Conservation (phyloP, 2,797 vertebrate species). For the Champsocephalus gunnari region DNA sequence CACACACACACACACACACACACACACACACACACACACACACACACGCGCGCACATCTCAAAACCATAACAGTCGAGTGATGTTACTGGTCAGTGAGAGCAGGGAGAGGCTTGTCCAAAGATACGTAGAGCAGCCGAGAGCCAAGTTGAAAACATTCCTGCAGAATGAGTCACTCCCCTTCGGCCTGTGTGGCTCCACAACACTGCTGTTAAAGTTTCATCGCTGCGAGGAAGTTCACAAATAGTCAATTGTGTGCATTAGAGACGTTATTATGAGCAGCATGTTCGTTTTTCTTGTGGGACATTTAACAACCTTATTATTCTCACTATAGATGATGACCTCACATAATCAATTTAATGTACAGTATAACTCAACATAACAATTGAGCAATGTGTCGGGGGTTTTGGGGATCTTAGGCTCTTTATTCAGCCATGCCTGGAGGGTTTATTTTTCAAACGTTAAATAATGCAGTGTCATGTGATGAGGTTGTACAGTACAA, state of each 20-base stretch:
- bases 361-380: neutral
- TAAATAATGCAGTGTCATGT: constrained; percentile 31
- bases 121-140: constrained; percentile 29
- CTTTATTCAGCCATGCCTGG: neutral
- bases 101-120: constrained; percentile 40
- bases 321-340: neutral
- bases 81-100: constrained; percentile 45
- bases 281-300: neutral
- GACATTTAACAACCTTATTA: neutral
- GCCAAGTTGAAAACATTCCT: constrained; percentile 69
- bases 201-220: constrained; percentile 28
- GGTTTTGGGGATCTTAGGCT: neutral
- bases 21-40: too few species aligned
- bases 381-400: neutral
- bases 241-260: neutral
- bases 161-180: constrained; percentile 66
- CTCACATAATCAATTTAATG: too few species aligned
- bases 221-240: neutral
- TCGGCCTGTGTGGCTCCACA: constrained; percentile 44
- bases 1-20: too few species aligned
- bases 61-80: constrained; percentile 29
- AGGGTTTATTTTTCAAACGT: neutral
- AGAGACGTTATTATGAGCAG: neutral
- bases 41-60: neutral
- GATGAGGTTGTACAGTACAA: constrained; percentile 8